Evolutionary conservation across 2,888 invertebrate genomes (phyloP), one percentile per base, ranked within the genome.

Genomic region (Isotomurus palustris): DNA sequence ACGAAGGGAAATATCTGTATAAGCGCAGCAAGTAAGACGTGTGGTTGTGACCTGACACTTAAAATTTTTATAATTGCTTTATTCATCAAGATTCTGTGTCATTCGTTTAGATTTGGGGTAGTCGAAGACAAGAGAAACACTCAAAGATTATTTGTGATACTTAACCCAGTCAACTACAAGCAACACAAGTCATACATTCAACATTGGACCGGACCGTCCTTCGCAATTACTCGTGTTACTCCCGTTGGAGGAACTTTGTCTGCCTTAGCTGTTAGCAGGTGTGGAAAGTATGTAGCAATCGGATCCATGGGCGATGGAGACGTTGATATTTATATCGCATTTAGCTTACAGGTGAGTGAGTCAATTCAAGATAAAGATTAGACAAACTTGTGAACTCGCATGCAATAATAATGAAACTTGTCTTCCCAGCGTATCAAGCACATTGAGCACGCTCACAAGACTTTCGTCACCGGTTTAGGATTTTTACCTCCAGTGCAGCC

Each of bases 381-480:
- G n/a, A n/a, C n/a, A n/a, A n/a, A n/a, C n/a, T n/a, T n/a, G n/a
- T n/a, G n/a, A n/a, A n/a, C n/a, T n/a, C n/a, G n/a, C n/a, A n/a
- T n/a, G n/a, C n/a, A n/a, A n/a, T n/a, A n/a, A n/a, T n/a, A n/a
- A n/a, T n/a, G n/a, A n/a, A n/a, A n/a, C n/a, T n/a, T 54, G 27
- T 32, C 47, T 69, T 75, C 77, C 3, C 77, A 91, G 88, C 84
- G 85, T 72, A 84, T 91, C 64, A 81, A 93, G 71, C 86, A 87
- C 76, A 84, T 94, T 74, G 79, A 83, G 67, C 83, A 83, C 73
- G 91, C 91, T 62, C 96, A 97, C 81, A 88, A 87, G 73, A 93
- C 94, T 85, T 99, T 99, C 79, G 90, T 99, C 64, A 97, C 97
- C 51, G 95, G 94, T 12, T 78, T 99, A 69, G 88, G 91, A 78